Percentiles rank a stretch among this genome's conserved stretches.
These are phyloP conservation scores for Acrocyrtus sp. DNA, from an alignment of 2,888 invertebrate genomes.

Conservation along the genomic window DNA sequence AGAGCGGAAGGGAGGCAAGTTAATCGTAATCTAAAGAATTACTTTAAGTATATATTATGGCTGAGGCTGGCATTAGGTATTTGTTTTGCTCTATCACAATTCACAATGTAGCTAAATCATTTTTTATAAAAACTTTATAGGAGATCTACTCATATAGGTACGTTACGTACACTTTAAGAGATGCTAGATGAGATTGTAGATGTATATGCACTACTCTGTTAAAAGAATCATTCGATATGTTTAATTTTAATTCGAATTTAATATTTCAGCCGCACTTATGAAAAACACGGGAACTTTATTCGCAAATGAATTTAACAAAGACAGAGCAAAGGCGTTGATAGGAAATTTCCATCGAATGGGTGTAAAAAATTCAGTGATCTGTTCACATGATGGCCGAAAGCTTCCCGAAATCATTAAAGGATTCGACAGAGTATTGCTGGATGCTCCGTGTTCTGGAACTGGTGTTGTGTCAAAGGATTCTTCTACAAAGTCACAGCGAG, in stretches of 20 bases:
- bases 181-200: too few relatives aligned
- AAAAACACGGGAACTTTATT: constrained; percentile 97
- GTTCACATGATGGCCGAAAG: constrained; percentile 88
- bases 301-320: constrained; percentile 94
- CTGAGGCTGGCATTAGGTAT: too few relatives aligned
- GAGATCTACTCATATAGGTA: constrained; percentile 94
- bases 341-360: constrained; percentile 98
- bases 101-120: too few relatives aligned
- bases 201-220: too few relatives aligned
- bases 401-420: constrained; percentile 83
- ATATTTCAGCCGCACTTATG: constrained; percentile 85
- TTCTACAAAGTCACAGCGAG: constrained; percentile 92
- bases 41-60: too few relatives aligned
- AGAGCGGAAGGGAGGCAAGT: constrained; percentile 66
- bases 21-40: too few relatives aligned
- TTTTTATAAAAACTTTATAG: too few relatives aligned
- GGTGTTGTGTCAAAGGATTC: constrained; percentile 98
- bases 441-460: constrained; percentile 98
- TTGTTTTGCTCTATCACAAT: too few relatives aligned
- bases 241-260: constrained; percentile 5
- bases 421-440: constrained; percentile 94
- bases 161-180: too few relatives aligned
- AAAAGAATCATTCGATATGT: too few relatives aligned
- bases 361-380: constrained; percentile 91
- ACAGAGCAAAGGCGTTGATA: constrained; percentile 89